A percentile compares a stretch with the other conserved stretches of the same genome.
These are phyloP conservation scores for Ovis aries DNA, from an alignment of 2,113 vertebrate species.

Conservation along the genomic window DNA sequence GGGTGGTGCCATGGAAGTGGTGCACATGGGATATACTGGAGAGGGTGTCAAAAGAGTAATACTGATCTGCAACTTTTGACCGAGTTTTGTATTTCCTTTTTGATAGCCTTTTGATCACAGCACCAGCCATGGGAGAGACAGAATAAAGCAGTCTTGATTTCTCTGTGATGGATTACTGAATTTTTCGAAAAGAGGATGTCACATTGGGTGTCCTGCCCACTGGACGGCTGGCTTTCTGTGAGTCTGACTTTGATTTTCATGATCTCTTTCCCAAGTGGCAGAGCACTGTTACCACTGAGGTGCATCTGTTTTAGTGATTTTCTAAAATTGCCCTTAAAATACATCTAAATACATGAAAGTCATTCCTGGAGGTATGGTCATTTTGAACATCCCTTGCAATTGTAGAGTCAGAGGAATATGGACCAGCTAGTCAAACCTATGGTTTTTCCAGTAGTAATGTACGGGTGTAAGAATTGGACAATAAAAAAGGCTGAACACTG, in stretches of 20 bases:
- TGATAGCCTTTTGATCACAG: background rate
- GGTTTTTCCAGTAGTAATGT: background rate
- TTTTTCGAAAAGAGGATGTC: background rate
- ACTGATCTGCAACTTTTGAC: background rate
- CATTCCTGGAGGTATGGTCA: background rate
- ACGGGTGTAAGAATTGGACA: background rate
- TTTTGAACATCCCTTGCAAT: background rate
- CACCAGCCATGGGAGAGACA: background rate
- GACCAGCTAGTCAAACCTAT: background rate
- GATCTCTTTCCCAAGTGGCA: background rate
- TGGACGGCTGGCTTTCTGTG: background rate
- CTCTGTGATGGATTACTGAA: background rate
- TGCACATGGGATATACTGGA: background rate
- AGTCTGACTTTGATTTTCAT: background rate
- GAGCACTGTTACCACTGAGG: background rate
- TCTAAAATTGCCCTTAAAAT: slow-evolving; percentile 11
- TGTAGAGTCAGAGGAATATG: background rate
- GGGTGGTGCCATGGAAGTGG: rapidly evolving
- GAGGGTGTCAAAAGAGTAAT: background rate
- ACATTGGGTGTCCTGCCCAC: background rate
- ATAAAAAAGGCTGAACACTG: background rate
- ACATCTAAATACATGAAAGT: background rate
- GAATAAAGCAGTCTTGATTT: background rate
- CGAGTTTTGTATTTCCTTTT: background rate
- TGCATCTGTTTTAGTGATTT: background rate